Evolutionary conservation across 2,888 invertebrate species (phyloP).

Genomic region (Drosophila diplacantha): DNA sequence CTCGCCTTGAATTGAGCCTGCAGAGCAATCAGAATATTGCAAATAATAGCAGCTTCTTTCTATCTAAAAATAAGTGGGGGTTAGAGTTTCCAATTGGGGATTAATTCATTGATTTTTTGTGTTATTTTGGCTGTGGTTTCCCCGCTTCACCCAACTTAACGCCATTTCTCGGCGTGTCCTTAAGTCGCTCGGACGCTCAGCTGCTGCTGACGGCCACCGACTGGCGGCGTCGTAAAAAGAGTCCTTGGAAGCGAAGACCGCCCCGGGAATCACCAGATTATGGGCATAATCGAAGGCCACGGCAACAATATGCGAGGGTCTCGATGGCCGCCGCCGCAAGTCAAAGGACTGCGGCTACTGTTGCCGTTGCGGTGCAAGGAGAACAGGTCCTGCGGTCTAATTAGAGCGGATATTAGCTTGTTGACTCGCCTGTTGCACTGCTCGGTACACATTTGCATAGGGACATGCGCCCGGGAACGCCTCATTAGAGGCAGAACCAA

Average conservation of each 20-base stretch:
- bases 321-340: neutral
- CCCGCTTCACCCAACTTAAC: neutral
- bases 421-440: constrained; percentile 3
- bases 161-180: neutral
- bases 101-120: too few relatives aligned
- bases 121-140: accelerated
- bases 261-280: constrained; percentile 1
- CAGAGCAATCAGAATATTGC: neutral
- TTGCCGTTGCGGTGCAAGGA: constrained; percentile 1
- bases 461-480: neutral
- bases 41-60: neutral
- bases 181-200: neutral
- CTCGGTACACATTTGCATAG: neutral
- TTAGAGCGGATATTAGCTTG: constrained; percentile 5
- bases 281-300: constrained; percentile 5
- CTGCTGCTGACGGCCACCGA: constrained; percentile 1
- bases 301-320: neutral
- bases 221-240: constrained; percentile 6
- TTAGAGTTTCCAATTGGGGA: too few relatives aligned
- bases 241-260: neutral
- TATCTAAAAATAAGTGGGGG: neutral
- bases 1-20: neutral
- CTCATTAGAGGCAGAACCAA: constrained; percentile 1
- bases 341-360: neutral
- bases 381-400: constrained; percentile 5